These are phyloP conservation scores for Clarias macrocephalus DNA, from an alignment of 2,113 vertebrate species.

Conservation along the genomic window DNA sequence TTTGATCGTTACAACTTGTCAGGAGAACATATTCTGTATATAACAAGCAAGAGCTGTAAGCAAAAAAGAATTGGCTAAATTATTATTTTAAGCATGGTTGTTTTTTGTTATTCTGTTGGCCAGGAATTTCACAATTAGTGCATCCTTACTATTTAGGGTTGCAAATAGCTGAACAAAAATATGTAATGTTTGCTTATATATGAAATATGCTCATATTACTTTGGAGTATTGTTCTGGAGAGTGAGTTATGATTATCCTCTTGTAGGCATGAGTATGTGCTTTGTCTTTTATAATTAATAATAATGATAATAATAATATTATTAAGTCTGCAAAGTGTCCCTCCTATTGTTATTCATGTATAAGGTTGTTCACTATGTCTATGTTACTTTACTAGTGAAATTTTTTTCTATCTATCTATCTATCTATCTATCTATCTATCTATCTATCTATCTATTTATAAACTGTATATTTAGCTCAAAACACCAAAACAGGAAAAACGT, in stretches of 20 bases:
- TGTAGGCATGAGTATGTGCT: not conserved
- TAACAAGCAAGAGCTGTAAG: too few species aligned
- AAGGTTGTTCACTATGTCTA: not conserved
- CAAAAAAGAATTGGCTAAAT: too few species aligned
- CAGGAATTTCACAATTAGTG: not conserved
- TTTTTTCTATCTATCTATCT: not conserved
- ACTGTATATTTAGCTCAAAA: not conserved
- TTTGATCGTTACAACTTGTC: too few species aligned
- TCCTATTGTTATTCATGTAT: not conserved
- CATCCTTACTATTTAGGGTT: too few species aligned
- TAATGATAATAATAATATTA: too few species aligned
- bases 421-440: not conserved
- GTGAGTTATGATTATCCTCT: not conserved
- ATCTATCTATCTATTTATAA: not conserved
- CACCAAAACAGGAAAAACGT: not conserved
- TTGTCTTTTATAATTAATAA: slow-evolving; percentile 13
- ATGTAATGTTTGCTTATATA: too few species aligned
- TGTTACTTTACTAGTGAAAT: not conserved
- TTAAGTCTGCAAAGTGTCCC: not conserved
- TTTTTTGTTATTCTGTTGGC: too few species aligned
- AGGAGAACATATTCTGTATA: too few species aligned
- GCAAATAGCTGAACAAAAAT: too few species aligned
- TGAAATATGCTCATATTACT: not conserved
- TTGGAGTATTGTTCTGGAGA: not conserved
- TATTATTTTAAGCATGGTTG: too few species aligned